phyloP scores from a whole-genome alignment of 1,140 invertebrate species.

The Pogonomyrmex barbatus region DNA sequence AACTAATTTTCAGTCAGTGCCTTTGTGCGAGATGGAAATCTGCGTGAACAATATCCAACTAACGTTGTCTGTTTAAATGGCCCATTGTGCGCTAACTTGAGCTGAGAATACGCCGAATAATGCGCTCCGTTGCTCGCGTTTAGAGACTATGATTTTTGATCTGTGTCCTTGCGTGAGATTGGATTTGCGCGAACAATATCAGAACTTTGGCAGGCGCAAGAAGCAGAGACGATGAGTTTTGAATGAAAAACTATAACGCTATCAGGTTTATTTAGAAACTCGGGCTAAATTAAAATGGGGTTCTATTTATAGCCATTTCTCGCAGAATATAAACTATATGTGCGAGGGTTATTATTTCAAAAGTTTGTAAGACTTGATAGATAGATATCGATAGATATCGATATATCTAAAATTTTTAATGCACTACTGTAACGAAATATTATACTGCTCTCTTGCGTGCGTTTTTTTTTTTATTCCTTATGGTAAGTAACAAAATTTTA shows the following conservation, averaged over 20 bases:
- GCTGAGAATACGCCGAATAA: conserved; percentile 32
- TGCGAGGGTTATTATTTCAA: too few species aligned
- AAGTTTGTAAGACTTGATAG: too few species aligned
- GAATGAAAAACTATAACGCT: background rate
- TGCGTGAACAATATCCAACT: conserved; percentile 39
- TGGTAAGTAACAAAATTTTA: too few species aligned
- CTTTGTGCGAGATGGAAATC: conserved; percentile 30
- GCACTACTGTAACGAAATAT: too few species aligned
- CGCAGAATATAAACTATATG: background rate
- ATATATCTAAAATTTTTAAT: too few species aligned
- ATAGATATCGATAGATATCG: too few species aligned
- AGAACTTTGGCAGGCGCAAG: background rate
- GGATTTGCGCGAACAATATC: background rate
- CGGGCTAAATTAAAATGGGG: background rate
- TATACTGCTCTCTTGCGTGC: too few species aligned
- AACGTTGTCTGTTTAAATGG: conserved; percentile 34
- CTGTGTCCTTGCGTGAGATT: background rate
- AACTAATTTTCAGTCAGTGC: conserved; percentile 32
- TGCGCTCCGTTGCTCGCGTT: conserved; percentile 2
- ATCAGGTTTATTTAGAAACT: background rate
- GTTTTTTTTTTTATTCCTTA: too few species aligned
- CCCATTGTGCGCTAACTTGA: conserved; percentile 14
- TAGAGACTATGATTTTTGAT: conserved; percentile 15
- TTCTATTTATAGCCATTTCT: background rate
- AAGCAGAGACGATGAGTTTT: background rate